Evolutionary conservation across 23 tunicate species (phyloP), one percentile per base, ranked within the genome.

Genomic region (Oikopleura albicans): DNA sequence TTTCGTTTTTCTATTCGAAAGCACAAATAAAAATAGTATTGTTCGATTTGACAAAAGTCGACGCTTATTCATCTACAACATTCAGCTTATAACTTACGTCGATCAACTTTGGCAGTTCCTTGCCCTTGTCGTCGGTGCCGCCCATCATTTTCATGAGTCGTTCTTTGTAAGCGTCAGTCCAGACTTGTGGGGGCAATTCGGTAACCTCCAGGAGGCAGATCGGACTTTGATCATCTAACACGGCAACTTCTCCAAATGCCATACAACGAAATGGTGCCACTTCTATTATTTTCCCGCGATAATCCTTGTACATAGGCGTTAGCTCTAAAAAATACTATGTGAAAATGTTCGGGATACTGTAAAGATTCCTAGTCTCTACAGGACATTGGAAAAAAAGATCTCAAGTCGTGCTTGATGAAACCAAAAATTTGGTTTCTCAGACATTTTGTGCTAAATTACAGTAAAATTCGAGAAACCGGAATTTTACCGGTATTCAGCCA

Each of bases 181-280:
- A 95, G 1, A 91, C 83, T 66, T 87, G 87, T 35, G 91, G 56
- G 0, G 99, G 99, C 83, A 95, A 87, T 75, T 95, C 99, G 0
- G 96, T 95, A 76, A 95, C 90, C 56, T 95, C 99, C 0, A 95
- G 40, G 1, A 49, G 16, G 59, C 22, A 8, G 8, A 49, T 49
- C 8, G 22, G n/a, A 2, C 36, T 71, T 27, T 71, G 36, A 71
- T 12, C 35, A 2, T 71, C 79, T 2, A 71, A 37, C 4, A 71
- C 4, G 4, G 79, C 79, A 37, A 27, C 2, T 71, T 71, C 79
- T 16, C 79, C 79, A 31, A 71, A 71, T 2, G 79, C 28, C 34
- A 71, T 29, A 31, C 34, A 16, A 34, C 79, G 27, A 29, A 4
- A 34, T 2, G 79, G 79, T 31, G 33, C 36, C 37, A 71, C 34